Evolutionary conservation across 2,797 vertebrate species (phyloP).

Genomic region (Streptopelia turtur): DNA sequence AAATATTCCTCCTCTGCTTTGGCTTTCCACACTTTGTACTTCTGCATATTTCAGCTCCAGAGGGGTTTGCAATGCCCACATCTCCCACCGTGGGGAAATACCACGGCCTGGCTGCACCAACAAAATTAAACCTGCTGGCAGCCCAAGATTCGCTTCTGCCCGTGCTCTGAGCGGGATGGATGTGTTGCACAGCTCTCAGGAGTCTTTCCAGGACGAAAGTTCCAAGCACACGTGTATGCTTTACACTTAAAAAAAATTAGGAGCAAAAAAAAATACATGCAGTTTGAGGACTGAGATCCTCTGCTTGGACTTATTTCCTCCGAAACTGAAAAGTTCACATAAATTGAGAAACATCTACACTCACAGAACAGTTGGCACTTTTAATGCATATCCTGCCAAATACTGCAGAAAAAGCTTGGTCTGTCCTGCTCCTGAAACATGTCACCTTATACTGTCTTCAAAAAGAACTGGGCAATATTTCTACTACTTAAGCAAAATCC

Average conservation of each 20-base stretch:
- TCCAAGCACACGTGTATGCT: not conserved
- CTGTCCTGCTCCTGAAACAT: not conserved
- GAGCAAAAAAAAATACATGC: not conserved
- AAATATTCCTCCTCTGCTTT: not conserved
- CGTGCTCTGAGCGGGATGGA: not conserved
- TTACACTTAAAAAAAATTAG: not conserved
- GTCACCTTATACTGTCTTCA: not conserved
- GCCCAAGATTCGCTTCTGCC: not conserved
- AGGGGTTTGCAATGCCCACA: not conserved
- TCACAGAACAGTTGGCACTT: not conserved
- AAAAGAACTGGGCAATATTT: not conserved
- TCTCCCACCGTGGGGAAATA: not conserved
- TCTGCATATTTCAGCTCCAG: not conserved
- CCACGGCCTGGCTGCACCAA: not conserved
- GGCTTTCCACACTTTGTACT: not conserved
- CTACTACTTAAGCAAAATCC: not conserved
- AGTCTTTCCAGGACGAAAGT: not conserved
- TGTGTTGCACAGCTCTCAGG: not conserved
- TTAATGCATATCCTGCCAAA: not conserved
- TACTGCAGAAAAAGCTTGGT: not conserved
- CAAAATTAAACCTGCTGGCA: accelerated
- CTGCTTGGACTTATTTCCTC: not conserved
- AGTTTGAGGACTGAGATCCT: not conserved
- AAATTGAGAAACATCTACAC: not conserved
- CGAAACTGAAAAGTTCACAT: not conserved